These are phyloP conservation scores for Tragelaphus imberbis DNA, from an alignment of 2,113 vertebrate genomes.

Conservation along the genomic window DNA sequence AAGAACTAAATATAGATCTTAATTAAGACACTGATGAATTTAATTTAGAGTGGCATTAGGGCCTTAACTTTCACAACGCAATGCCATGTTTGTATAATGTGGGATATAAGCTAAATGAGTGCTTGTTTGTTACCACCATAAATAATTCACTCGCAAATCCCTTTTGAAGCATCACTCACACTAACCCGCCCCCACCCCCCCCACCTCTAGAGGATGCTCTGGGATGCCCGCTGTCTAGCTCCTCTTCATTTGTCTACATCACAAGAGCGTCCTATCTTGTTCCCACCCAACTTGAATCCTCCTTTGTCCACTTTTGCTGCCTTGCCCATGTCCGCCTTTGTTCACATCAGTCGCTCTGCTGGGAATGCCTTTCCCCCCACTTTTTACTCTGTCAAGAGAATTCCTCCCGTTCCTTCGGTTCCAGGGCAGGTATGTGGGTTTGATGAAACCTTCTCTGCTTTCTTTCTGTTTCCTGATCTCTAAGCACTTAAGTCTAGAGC, in stretches of 20 bases:
- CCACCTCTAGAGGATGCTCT: slow-evolving; percentile 48
- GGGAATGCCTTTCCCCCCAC: neutral
- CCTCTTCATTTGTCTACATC: neutral
- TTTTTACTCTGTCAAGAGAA: neutral
- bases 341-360: neutral
- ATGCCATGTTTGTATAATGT: slow-evolving; percentile 79
- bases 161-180: slow-evolving; percentile 57
- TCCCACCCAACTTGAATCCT: neutral
- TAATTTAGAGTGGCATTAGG: slow-evolving; percentile 84
- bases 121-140: slow-evolving; percentile 79
- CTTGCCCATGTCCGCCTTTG: neutral
- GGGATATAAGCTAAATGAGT: slow-evolving; percentile 81
- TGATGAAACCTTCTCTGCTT: neutral
- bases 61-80: slow-evolving; percentile 77
- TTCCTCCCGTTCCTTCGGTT: neutral
- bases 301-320: neutral
- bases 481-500: neutral
- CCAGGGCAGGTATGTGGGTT: neutral
- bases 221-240: neutral
- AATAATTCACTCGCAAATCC: slow-evolving; percentile 81
- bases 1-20: slow-evolving; percentile 85
- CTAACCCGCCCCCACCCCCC: slow-evolving; percentile 28
- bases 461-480: neutral
- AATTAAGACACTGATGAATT: slow-evolving; percentile 86
- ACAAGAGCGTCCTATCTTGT: neutral